Percentiles rank a stretch among this genome's conserved stretches.
Evolutionary conservation across 2,797 vertebrate genomes (phyloP).

Genomic region (Malurus leucopterus): DNA sequence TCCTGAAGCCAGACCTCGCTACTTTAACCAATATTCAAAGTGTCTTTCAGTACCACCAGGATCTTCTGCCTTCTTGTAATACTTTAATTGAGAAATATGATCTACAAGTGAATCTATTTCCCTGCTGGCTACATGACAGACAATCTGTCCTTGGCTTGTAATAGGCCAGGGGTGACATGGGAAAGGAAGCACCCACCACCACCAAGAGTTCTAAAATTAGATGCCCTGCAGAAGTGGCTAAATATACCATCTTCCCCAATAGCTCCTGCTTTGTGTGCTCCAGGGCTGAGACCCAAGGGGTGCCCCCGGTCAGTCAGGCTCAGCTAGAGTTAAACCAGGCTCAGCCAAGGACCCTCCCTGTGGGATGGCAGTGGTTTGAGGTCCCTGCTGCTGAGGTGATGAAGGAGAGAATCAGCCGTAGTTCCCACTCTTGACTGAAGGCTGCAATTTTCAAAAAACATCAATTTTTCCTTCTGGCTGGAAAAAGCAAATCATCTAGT

Average conservation of each 20-base stretch:
- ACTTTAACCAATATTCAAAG: slow-evolving; percentile 69
- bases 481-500: slow-evolving; percentile 23
- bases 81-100: slow-evolving; percentile 87
- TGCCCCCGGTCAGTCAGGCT: not conserved
- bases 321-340: not conserved
- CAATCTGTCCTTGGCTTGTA: slow-evolving; percentile 78
- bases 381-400: not conserved
- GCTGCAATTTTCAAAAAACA: slow-evolving; percentile 34
- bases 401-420: not conserved
- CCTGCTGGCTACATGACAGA: slow-evolving; percentile 74
- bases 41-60: slow-evolving; percentile 76
- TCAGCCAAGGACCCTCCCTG: not conserved
- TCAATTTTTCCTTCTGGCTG: slow-evolving; percentile 27
- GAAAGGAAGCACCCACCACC: slow-evolving; percentile 78
- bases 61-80: slow-evolving; percentile 81
- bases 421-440: not conserved
- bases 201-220: slow-evolving; percentile 81
- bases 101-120: slow-evolving; percentile 79
- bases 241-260: slow-evolving; percentile 77
- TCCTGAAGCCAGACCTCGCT: slow-evolving; percentile 59
- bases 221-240: slow-evolving; percentile 74
- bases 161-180: slow-evolving; percentile 76
- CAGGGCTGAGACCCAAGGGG: slow-evolving; percentile 31
- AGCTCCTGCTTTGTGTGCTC: slow-evolving; percentile 65
- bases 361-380: not conserved